These are phyloP conservation scores for Halcyon malimbica DNA, from an alignment of 2,113 vertebrate genomes.

Conservation along the genomic window DNA sequence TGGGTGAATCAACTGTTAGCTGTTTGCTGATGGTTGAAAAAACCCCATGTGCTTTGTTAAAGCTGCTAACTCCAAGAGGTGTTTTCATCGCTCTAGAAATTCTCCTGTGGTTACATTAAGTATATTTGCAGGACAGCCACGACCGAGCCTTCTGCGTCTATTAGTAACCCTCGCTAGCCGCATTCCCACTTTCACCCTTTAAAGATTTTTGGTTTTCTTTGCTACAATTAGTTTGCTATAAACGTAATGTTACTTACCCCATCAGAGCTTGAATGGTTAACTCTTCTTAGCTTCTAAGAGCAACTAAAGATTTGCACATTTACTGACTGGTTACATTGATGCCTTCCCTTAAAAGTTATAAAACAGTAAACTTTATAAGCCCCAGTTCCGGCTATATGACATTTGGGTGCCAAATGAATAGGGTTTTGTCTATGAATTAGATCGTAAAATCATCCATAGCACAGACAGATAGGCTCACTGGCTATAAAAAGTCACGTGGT, in stretches of 20 bases:
- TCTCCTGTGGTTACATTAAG: conserved; percentile 47
- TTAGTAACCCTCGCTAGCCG: conserved; percentile 26
- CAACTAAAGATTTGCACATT: conserved; percentile 86
- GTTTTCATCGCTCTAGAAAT: conserved; percentile 46
- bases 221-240: conserved; percentile 76
- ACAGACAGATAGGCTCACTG: conserved; percentile 98
- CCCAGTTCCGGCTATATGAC: conserved; percentile 94
- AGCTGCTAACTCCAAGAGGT: conserved; percentile 37
- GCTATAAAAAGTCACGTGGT: conserved; percentile 99
- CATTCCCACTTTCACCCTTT: conserved; percentile 59
- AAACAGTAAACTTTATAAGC: conserved; percentile 97
- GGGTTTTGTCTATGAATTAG: conserved; percentile 99
- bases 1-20: conserved; percentile 54
- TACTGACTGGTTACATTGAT: conserved; percentile 82
- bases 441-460: conserved; percentile 99
- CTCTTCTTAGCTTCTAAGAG: conserved; percentile 83
- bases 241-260: conserved; percentile 89
- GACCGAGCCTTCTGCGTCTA: conserved; percentile 28
- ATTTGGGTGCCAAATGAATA: conserved; percentile 99
- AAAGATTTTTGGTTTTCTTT: conserved; percentile 64
- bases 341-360: conserved; percentile 90
- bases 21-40: conserved; percentile 22
- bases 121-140: conserved; percentile 22
- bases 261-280: conserved; percentile 82
- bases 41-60: conserved; percentile 61